Evolutionary conservation across 2,888 invertebrate species (phyloP), one percentile per base, ranked within the genome.

Genomic region (Tetragonisca angustula): DNA sequence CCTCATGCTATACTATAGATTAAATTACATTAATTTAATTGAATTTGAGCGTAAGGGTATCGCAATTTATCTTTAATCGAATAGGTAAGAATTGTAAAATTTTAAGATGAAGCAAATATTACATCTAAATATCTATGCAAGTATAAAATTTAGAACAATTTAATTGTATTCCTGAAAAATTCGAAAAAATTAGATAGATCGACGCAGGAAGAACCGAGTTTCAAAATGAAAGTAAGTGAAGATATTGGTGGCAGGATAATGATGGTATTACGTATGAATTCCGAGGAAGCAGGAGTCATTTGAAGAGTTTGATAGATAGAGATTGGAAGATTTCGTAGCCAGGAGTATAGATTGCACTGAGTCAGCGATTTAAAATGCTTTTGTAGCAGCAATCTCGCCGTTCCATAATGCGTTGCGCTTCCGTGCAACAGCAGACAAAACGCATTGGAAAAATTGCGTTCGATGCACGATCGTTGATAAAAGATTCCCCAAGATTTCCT

Each of bases 361-460:
- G 62, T 81, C 81, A 69, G 78, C 78, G 50, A 68, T 78, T 81
- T 78, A 56, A 78, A 81, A 78, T 73, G 72, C 72, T 78, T 36
- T 62, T 65, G 36, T 21, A 24, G 32, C 61, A 59, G 49, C 32
- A 43, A 73, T 69, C 49, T 59, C 50, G 4, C 24, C 11, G 17
- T 65, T 32, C 17, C 52, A 59, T 59, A 59, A 70, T 71, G 43
- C 61, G 17, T 50, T 27, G 50, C 27, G n/a, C 49, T 64, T 36
- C 9, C 32, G 24, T 61, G 24, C 76, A 76, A 69, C 50, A n/a
- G 11, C 36, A 50, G 27, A 27, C 27, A 32, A 27, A 68, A 69
- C n/a, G 43, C n/a, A 70, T 71, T 6, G 54, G 11, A 80, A 17
- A 27, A 32, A 77, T n/a, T 61, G 21, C 13, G n/a, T 78, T 27